These are phyloP conservation scores for Steinernema scapterisci DNA, from an alignment of 2,888 invertebrate genomes.

Conservation along the genomic window DNA sequence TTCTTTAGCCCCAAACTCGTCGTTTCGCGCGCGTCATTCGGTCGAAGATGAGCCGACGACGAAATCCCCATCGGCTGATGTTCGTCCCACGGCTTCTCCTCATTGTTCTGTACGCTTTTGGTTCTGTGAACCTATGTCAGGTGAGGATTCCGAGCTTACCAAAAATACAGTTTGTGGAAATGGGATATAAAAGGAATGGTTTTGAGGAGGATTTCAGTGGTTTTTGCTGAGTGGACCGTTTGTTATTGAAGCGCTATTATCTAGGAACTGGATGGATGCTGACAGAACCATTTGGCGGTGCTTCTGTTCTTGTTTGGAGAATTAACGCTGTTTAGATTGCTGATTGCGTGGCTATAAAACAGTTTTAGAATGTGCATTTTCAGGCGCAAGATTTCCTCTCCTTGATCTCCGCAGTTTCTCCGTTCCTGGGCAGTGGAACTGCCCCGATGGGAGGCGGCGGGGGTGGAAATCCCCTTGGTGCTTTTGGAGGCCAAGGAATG, in stretches of 20 bases:
- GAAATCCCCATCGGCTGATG: background rate
- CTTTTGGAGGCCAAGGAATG: conserved; percentile 1
- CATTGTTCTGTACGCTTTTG: background rate
- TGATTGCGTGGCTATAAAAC: too few species aligned
- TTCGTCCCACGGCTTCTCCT: conserved; percentile 1
- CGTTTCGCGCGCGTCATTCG: conserved; percentile 23
- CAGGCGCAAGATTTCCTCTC: conserved; percentile 59
- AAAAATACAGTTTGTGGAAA: too few species aligned
- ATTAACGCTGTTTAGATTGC: too few species aligned
- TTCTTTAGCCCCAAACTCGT: conserved; percentile 23
- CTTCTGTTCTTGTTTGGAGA: too few species aligned
- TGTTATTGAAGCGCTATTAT: background rate
- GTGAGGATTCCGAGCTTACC: too few species aligned
- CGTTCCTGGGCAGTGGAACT: conserved; percentile 50
- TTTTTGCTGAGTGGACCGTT: background rate
- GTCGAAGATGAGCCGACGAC: conserved; percentile 20
- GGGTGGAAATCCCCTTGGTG: conserved; percentile 15
- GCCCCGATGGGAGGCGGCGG: conserved; percentile 39
- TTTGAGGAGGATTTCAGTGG: too few species aligned
- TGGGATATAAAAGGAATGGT: too few species aligned
- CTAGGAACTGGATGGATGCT: too few species aligned
- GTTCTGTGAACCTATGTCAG: background rate
- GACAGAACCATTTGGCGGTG: too few species aligned
- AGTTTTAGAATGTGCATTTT: too few species aligned
- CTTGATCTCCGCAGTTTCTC: conserved; percentile 42